Evolutionary conservation across 2,888 invertebrate species (phyloP).

Genomic region (Drosophila pullipes): DNA sequence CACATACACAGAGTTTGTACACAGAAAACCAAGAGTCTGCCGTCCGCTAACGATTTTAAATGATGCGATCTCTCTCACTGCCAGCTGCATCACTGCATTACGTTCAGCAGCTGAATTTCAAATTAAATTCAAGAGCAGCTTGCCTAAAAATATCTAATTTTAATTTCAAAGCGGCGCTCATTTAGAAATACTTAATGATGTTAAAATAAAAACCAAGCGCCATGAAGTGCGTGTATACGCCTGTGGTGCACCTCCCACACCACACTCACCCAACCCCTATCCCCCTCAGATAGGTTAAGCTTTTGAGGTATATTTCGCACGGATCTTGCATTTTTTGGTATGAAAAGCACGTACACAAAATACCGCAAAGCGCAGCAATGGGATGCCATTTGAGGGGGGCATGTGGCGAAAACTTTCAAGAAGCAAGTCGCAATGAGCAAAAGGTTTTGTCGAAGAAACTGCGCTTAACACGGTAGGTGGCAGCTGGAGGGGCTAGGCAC

Average conservation of each 20-base stretch:
- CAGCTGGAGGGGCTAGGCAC: constrained; percentile 6
- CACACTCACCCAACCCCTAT: background rate
- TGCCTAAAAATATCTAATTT: constrained; percentile 66
- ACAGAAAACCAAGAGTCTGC: constrained; percentile 1
- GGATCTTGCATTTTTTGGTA: constrained; percentile 54
- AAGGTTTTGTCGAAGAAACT: constrained; percentile 48
- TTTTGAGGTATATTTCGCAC: constrained; percentile 63
- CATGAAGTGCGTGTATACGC: constrained; percentile 62
- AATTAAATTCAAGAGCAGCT: constrained; percentile 64
- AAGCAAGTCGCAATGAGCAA: constrained; percentile 40
- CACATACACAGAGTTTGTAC: background rate
- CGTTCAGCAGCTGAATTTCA: constrained; percentile 39
- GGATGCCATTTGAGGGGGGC: constrained; percentile 2
- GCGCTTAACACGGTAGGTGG: constrained; percentile 30
- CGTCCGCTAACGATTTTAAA: constrained; percentile 58
- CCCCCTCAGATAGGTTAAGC: background rate
- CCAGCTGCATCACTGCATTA: background rate
- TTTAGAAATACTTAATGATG: constrained; percentile 80
- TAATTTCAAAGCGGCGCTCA: constrained; percentile 78
- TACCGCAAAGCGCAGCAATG: constrained; percentile 63
- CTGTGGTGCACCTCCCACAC: constrained; percentile 1
- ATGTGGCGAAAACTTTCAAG: constrained; percentile 43
- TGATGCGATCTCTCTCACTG: constrained; percentile 36
- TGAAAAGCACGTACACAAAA: constrained; percentile 72
- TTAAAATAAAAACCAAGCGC: constrained; percentile 75